phyloP scores from a whole-genome alignment of 2,888 invertebrate species.

The Ormyrus nitidulus region DNA sequence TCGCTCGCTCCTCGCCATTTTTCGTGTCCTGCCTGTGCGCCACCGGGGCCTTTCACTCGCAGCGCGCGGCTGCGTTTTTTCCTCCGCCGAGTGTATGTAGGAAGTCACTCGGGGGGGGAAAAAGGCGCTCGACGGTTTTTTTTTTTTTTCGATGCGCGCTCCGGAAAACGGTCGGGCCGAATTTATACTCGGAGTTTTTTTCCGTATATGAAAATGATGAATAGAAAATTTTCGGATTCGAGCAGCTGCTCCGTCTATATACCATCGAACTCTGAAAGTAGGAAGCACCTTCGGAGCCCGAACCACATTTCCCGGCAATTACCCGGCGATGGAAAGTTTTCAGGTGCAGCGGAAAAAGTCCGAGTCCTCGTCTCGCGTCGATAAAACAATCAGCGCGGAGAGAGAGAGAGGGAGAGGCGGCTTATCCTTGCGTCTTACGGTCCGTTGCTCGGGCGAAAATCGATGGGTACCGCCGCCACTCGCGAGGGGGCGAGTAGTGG shows the following conservation, averaged over 20 bases:
- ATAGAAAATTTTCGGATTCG: too few species aligned
- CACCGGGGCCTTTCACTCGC: not conserved
- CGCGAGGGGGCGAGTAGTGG: too few species aligned
- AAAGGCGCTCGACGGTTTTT: not conserved
- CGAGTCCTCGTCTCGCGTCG: constrained; percentile 21
- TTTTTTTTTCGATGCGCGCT: constrained; percentile 16
- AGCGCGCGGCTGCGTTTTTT: not conserved
- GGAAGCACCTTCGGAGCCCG: too few species aligned
- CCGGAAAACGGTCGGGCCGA: constrained; percentile 24
- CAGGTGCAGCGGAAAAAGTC: not conserved
- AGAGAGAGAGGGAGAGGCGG: constrained; percentile 58
- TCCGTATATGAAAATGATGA: not conserved
- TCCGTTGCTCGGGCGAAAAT: too few species aligned
- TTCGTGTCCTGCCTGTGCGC: constrained; percentile 22
- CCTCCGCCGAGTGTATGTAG: too few species aligned
- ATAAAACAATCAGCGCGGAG: constrained; percentile 54
- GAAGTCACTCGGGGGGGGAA: not conserved
- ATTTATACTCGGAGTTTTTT: not conserved
- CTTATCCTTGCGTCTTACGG: too few species aligned
- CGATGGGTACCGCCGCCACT: too few species aligned
- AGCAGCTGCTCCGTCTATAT: too few species aligned
- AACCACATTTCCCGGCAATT: too few species aligned
- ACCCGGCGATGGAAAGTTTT: too few species aligned
- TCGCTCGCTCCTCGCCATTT: not conserved
- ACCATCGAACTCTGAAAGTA: too few species aligned